Conservation (phyloP, 2,113 vertebrate species). For the Notarius lentiginosus region DNA sequence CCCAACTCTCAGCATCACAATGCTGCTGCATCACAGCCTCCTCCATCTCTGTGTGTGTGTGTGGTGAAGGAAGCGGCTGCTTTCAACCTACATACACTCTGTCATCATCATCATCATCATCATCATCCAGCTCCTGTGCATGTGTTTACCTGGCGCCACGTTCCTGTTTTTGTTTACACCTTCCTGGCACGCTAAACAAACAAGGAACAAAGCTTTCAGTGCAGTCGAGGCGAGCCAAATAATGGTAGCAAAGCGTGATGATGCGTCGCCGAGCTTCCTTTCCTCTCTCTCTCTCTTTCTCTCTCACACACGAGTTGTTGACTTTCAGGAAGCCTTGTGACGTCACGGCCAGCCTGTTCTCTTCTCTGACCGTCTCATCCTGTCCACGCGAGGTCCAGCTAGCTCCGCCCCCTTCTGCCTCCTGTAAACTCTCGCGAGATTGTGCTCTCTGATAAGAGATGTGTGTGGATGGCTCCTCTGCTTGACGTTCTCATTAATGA, state of each 20-base stretch:
- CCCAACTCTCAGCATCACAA: neutral
- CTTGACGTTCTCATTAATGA: conserved; percentile 41
- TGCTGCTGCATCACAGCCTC: neutral
- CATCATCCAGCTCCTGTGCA: neutral
- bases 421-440: conserved; percentile 33
- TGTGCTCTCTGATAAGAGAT: neutral
- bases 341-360: conserved; percentile 66
- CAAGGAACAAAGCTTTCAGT: neutral
- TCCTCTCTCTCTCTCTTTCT: neutral
- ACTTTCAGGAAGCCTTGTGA: conserved; percentile 80
- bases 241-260: conserved; percentile 17
- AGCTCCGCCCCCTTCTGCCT: neutral
- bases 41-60: neutral
- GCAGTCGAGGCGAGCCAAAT: conserved; percentile 12
- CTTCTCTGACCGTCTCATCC: conserved; percentile 30
- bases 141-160: neutral
- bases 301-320: conserved; percentile 65
- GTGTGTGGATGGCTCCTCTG: conserved; percentile 35
- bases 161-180: too few species aligned
- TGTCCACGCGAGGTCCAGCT: conserved; percentile 26
- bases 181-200: neutral
- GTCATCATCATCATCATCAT: neutral
- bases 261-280: conserved; percentile 20
- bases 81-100: neutral
- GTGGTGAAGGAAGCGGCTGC: neutral